A percentile compares a stretch with the other conserved stretches of the same genome.
Conservation (phyloP, 2,888 invertebrate genomes). For the Eristalis pertinax region DNA sequence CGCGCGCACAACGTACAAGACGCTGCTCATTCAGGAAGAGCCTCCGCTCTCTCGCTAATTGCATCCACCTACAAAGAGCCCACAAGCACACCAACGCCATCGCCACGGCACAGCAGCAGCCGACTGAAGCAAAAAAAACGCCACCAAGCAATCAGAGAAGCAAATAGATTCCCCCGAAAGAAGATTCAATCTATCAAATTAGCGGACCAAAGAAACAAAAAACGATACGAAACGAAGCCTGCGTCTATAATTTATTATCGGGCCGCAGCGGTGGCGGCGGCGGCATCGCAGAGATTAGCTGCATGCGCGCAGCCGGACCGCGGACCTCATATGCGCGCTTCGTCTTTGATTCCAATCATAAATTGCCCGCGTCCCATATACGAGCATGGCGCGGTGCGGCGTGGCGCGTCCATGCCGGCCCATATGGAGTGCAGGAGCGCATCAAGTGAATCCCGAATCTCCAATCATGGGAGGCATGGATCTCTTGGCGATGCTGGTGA, state of each 20-base stretch:
- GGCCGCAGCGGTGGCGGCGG: slow-evolving; percentile 37
- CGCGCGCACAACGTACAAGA: slow-evolving; percentile 29
- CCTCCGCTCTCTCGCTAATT: slow-evolving; percentile 48
- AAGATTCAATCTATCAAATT: slow-evolving; percentile 73
- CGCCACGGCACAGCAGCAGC: slow-evolving; percentile 9
- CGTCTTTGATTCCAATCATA: slow-evolving; percentile 72
- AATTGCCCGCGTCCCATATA: slow-evolving; percentile 68
- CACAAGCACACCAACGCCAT: slow-evolving; percentile 4
- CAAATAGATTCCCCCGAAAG: slow-evolving; percentile 71
- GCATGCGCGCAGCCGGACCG: slow-evolving; percentile 49
- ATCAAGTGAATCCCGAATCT: slow-evolving; percentile 22
- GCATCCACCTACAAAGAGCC: slow-evolving; percentile 61
- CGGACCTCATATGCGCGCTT: slow-evolving; percentile 61
- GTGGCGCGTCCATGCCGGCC: not conserved
- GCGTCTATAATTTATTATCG: slow-evolving; percentile 72
- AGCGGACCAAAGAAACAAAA: slow-evolving; percentile 40
- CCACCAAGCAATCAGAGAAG: slow-evolving; percentile 67
- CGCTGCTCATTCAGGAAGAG: slow-evolving; percentile 13
- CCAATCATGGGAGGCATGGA: slow-evolving; percentile 55
- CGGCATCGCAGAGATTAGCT: slow-evolving; percentile 55
- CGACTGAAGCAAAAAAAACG: slow-evolving; percentile 18
- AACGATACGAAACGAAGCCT: not conserved
- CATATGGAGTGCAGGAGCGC: slow-evolving; percentile 32
- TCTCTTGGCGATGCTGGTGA: not conserved
- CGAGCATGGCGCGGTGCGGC: not conserved